Percentiles rank a stretch among this genome's conserved stretches.
Conservation (phyloP, 92 coral and sea anemone genomes). For the Palythoa caribaeorum region DNA sequence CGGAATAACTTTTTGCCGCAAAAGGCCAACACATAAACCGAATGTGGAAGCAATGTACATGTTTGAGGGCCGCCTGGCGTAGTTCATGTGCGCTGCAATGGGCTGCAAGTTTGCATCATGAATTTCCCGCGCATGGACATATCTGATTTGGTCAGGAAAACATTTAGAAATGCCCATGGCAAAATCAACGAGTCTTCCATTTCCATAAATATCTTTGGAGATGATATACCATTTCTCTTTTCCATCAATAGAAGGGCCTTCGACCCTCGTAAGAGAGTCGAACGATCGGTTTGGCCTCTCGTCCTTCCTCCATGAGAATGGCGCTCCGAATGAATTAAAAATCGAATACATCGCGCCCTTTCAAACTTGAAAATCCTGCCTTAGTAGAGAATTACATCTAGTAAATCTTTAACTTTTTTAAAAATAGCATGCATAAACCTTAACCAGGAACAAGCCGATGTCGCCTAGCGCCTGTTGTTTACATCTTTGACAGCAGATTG, state of each 20-base stretch:
- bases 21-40: neutral
- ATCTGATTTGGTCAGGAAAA: neutral
- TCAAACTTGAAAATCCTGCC: conserved; percentile 25
- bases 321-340: conserved; percentile 16
- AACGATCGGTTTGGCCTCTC: conserved; percentile 26
- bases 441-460: neutral
- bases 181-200: no score
- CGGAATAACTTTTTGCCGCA: neutral
- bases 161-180: neutral
- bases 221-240: conserved; percentile 4
- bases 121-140: neutral
- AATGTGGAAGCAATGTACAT: neutral
- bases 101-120: neutral
- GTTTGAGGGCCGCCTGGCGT: conserved; percentile 13
- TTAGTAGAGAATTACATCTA: conserved; percentile 11
- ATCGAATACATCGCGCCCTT: conserved; percentile 25
- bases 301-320: conserved; percentile 19
- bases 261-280: conserved; percentile 19
- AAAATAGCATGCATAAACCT: neutral
- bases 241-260: conserved; percentile 17
- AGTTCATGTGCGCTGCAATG: neutral
- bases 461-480: conserved; percentile 21
- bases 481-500: conserved; percentile 25
- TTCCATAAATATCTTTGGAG: conserved; percentile 18
- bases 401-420: conserved; percentile 18